Percentiles rank a stretch among this genome's conserved stretches.
Evolutionary conservation across 92 coral and sea anemone genomes (phyloP).

Genomic region (Epizoanthus stellaris): DNA sequence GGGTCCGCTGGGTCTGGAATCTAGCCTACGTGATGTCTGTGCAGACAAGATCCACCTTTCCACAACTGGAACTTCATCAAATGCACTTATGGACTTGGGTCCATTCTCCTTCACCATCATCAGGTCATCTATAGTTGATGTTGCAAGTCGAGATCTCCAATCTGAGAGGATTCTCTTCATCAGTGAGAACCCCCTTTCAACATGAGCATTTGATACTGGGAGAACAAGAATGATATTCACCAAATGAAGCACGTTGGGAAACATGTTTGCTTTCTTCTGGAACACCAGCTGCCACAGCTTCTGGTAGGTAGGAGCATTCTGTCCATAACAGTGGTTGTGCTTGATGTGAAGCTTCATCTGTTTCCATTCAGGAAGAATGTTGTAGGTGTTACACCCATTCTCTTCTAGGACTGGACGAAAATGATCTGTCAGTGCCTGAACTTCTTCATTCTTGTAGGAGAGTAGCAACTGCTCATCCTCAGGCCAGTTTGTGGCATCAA

Average conservation of each 20-base stretch:
- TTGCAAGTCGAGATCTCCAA: slow-evolving; percentile 4
- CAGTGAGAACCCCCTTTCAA: not conserved
- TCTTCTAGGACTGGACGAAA: slow-evolving; percentile 71
- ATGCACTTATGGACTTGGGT: not conserved
- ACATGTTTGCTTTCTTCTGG: slow-evolving; percentile 28
- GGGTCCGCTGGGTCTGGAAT: slow-evolving; percentile 17
- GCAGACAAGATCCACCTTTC: slow-evolving; percentile 20
- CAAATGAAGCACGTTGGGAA: slow-evolving; percentile 35
- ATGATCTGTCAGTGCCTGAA: slow-evolving; percentile 53
- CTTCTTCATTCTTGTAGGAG: slow-evolving; percentile 39
- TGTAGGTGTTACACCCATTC: slow-evolving; percentile 56
- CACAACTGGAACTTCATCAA: slow-evolving; percentile 5
- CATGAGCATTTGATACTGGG: slow-evolving; percentile 30
- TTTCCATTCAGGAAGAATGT: slow-evolving; percentile 55
- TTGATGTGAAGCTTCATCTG: slow-evolving; percentile 37
- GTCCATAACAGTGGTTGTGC: slow-evolving; percentile 20
- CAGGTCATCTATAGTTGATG: not conserved
- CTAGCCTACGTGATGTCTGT: slow-evolving; percentile 17
- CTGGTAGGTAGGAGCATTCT: slow-evolving; percentile 22
- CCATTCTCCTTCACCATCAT: not conserved
- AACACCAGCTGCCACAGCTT: slow-evolving; percentile 38
- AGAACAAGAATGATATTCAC: slow-evolving; percentile 27
- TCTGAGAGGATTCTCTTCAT: slow-evolving; percentile 11
- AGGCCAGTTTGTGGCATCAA: slow-evolving; percentile 17
- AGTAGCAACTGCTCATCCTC: slow-evolving; percentile 19